Base-by-base conservation (phyloP, 2,888 invertebrate genomes). In the Acanthococcus lagerstroemiae region DNA sequence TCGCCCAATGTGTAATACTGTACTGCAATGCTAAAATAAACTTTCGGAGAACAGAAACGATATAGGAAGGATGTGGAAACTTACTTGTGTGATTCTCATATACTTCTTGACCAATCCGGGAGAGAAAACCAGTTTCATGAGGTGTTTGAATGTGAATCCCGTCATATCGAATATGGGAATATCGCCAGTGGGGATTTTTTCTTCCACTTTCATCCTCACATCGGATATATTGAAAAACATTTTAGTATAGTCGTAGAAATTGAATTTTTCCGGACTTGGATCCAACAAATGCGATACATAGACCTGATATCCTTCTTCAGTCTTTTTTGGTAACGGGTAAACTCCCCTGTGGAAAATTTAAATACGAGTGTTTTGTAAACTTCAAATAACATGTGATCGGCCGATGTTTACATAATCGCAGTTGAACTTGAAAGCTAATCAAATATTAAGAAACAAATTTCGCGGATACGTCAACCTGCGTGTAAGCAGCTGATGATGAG, bases 151-250 rank as follows among this genome's bases (percentile, higher is more conserved):
- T 1, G 81, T 78, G 45, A 83, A 82, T 55, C 85, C 84, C 0
- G 80, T 79, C 74, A 86, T 83, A 74, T 87, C 87, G 70, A 86
- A 86, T 55, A 87, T 83, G 0, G 86, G 85, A 58, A 87, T 80
- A 73, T 87, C 87, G 1, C 87, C 87, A 0, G 82, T 79, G 0
- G 83, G 80, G 55, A 84, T 78, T 44, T 82, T 80, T 1, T 78
- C 78, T 68, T 84, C 83, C 3, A 75, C 76, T 17, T 77, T 74
- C 70, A 87, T 79, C 68, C 87, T 79, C 22, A 84, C 81, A 73
- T 87, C 87, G 4, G 84, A 84, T 54, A 87, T 76, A 82, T 86
- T 85, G 75, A 86, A 85, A 78, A 86, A 86, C 0, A 84, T 81
- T 76, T 85, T 86, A 55, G 85, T 78, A 1, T 82, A 80, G 70